These are phyloP conservation scores for Tor tambroides DNA, from an alignment of 2,113 vertebrate species.

Conservation along the genomic window DNA sequence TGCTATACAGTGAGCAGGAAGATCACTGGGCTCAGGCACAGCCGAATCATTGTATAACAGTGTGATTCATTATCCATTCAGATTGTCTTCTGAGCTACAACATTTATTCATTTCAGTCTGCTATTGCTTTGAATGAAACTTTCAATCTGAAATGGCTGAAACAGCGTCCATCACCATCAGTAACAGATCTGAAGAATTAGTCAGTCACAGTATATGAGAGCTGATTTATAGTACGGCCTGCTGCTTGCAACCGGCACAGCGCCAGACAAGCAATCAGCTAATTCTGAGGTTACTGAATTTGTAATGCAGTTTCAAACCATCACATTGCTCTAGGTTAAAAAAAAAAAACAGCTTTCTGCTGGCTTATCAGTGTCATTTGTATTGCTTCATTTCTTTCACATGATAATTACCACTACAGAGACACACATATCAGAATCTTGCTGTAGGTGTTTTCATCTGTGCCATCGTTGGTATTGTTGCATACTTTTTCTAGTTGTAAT, in stretches of 20 bases:
- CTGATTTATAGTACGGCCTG: neutral
- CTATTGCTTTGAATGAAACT: constrained; percentile 23
- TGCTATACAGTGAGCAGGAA: constrained; percentile 8
- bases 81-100: neutral
- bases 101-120: neutral
- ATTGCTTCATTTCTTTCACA: constrained; percentile 24
- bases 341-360: neutral
- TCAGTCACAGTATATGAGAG: constrained; percentile 1
- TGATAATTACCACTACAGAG: constrained; percentile 13
- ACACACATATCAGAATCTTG: neutral
- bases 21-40: constrained; percentile 17
- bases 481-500: neutral
- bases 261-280: constrained; percentile 13
- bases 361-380: neutral
- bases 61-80: constrained; percentile 12
- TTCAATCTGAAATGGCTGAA: neutral
- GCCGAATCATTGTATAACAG: constrained; percentile 18
- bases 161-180: neutral
- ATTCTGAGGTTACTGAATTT: neutral
- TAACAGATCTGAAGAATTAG: neutral
- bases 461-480: constrained; percentile 19
- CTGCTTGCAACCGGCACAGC: neutral
- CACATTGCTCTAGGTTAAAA: neutral
- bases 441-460: neutral
- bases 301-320: neutral